Evolutionary conservation across 1,140 invertebrate species (phyloP), one percentile per base, ranked within the genome.

Genomic region (Heterodera carotae): DNA sequence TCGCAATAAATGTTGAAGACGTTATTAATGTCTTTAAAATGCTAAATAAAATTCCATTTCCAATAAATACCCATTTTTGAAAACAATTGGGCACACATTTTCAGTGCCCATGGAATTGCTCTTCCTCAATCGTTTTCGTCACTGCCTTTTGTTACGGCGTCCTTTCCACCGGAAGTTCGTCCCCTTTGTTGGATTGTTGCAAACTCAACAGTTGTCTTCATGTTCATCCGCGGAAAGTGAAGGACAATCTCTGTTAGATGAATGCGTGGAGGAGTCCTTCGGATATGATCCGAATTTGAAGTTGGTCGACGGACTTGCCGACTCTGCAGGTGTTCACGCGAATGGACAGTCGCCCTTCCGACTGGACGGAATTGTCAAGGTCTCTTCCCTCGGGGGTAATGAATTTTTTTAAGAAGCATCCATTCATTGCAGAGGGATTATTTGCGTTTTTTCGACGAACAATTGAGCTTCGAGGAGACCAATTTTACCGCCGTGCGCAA

Each of bases 401-500:
- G 62, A 3, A 22, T 12, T 31, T 10, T 29, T 2, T 18, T 27
- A 12, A n/a, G 31, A 27, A 27, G 27, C 12, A 5, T 29, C 25
- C 8, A 3, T 66, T 31, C 60, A 10, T 15, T 66, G 25, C 33
- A 34, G 62, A 29, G 4, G 33, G 62, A n/a, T 4, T 66, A 66
- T 66, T 31, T 31, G 10, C 29, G 12, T 66, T 66, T 66, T 7
- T 66, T 29, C 62, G 29, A 66, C 25, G 62, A 66, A 66, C 62
- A 66, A 22, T 29, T 66, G 62, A 1, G 27, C 62, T 66, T 66
- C 0, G 72, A 74, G 64, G 31, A 64, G 34, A 39, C 59, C 27
- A 62, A 27, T 34, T 74, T 74, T 36, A 62, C 56, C 22, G 34
- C 39, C 4, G 72, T 74, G 31, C 60, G 36, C 27, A 76, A 76